Conservation (phyloP, 1,140 invertebrate species). For the Adelges cooleyi region DNA sequence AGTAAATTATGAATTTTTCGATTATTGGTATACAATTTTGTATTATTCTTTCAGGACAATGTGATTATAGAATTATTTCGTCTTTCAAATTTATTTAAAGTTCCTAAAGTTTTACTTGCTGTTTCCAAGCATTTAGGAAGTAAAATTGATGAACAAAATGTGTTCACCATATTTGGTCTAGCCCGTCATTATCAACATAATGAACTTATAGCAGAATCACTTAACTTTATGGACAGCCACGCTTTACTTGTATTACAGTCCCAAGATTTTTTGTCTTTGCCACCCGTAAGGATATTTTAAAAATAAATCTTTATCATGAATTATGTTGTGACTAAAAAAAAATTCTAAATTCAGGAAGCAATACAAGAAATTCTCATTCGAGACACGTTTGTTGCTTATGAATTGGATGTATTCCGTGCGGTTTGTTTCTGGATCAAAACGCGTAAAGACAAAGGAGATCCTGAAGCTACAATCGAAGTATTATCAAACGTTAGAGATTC, state of each 20-base stretch:
- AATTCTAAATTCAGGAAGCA: conserved; percentile 52
- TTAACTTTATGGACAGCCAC: conserved; percentile 75
- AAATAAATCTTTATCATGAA: too few relatives aligned
- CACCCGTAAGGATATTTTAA: conserved; percentile 67
- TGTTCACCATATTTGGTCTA: conserved; percentile 85
- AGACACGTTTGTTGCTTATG: conserved; percentile 90
- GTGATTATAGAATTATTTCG: conserved; percentile 74
- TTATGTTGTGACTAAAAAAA: too few relatives aligned
- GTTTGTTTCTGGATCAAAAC: conserved; percentile 73
- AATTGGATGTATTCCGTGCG: conserved; percentile 88
- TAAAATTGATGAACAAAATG: conserved; percentile 73
- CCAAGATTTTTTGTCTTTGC: conserved; percentile 72
- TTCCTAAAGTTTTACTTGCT: conserved; percentile 76
- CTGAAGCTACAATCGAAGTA: conserved; percentile 28
- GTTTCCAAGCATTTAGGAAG: conserved; percentile 88
- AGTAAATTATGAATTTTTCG: too few relatives aligned
- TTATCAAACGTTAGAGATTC: conserved; percentile 58
- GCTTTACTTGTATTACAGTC: conserved; percentile 70
- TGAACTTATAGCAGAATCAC: conserved; percentile 50
- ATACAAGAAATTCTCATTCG: conserved; percentile 72
- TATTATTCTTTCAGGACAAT: conserved; percentile 52
- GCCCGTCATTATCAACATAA: conserved; percentile 61
- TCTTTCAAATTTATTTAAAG: conserved; percentile 90
- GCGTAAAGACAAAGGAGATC: conserved; percentile 41
- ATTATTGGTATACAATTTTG: not conserved